A percentile compares a stretch with the other conserved stretches of the same genome.
phyloP scores from a whole-genome alignment of 1,140 invertebrate genomes.

The Dendrolimus punctatus region DNA sequence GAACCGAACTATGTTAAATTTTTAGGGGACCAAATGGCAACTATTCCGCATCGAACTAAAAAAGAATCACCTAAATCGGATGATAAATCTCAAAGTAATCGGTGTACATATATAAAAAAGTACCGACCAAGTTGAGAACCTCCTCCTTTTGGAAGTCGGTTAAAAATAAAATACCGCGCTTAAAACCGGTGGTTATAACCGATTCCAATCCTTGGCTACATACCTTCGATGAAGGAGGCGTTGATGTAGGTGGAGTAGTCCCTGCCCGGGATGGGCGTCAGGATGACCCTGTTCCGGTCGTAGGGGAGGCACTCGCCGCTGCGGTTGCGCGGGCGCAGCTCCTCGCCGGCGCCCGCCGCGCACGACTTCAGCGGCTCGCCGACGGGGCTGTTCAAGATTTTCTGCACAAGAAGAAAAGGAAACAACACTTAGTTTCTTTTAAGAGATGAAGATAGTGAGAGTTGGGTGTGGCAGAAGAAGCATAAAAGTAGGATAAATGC shows the following conservation, averaged over 20 bases:
- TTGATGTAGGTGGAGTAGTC: conserved; percentile 98
- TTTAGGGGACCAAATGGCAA: too few species aligned
- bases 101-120: too few species aligned
- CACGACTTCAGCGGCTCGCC: conserved; percentile 86
- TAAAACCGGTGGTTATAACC: not conserved
- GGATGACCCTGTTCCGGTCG: conserved; percentile 90
- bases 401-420: conserved; percentile 26
- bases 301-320: conserved; percentile 91
- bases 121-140: too few species aligned
- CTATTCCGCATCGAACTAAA: too few species aligned
- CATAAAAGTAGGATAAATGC: too few species aligned
- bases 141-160: too few species aligned
- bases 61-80: too few species aligned
- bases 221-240: conserved; percentile 94
- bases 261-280: conserved; percentile 83
- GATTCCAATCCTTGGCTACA: not conserved
- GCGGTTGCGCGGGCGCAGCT: conserved; percentile 91
- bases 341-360: conserved; percentile 85
- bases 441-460: too few species aligned
- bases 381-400: conserved; percentile 86
- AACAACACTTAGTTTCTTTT: not conserved
- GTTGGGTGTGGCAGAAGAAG: too few species aligned
- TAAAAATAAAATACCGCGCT: not conserved
- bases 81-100: too few species aligned
- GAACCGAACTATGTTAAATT: too few species aligned